Base-by-base conservation (phyloP, 2,113 vertebrate species). In the Rhodinocichla rosea region DNA sequence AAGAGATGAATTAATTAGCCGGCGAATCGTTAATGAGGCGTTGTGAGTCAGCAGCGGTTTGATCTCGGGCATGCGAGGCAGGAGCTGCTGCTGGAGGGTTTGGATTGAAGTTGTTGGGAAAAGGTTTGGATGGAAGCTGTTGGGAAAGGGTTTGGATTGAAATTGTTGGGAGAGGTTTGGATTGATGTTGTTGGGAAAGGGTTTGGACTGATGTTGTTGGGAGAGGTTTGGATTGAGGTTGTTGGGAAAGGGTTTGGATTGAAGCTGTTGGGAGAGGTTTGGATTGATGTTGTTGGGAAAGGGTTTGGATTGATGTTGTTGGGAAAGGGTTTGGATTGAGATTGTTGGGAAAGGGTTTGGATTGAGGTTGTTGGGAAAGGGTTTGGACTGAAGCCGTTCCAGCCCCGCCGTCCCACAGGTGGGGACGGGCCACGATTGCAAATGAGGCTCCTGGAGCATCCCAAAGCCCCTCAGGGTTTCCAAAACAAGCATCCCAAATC, bases 1-100 rank as follows among this genome's bases (percentile, higher is more conserved):
- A 16, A 42, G 93, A 85, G 93, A 80, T 39, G 78, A 86, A 63
- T 92, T 96, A 95, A 95, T 96, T 97, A n/a, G 53, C 56, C 1
- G 49, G 85, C 3, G 44, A 65, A 87, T 85, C 2, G 39, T 50
- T 95, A 94, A 96, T 74, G 96, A 94, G 83, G 93, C 30, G 3
- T 19, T 21, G 6, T 81, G 92, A 96, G 89, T 89, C 93, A 89
- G 83, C 81, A 37, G 86, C 2, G 2, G 92, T 73, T 90, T 86
- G 93, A 95, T 92, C 89, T 93, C 55, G 1, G 15, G 74, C 73
- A 83, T 65, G 6, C 11, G 40, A 62, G 75, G 6, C n/a, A 59
- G 69, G 70, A 76, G 80, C 13, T 12, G 39, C 73, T 89, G 77
- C 83, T 60, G 50, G 13, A 91, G 65, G 76, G 47, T 9, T 84